A percentile compares a stretch with the other conserved stretches of the same genome.
Evolutionary conservation across 2,888 invertebrate genomes (phyloP).

Genomic region (Bombylius major): DNA sequence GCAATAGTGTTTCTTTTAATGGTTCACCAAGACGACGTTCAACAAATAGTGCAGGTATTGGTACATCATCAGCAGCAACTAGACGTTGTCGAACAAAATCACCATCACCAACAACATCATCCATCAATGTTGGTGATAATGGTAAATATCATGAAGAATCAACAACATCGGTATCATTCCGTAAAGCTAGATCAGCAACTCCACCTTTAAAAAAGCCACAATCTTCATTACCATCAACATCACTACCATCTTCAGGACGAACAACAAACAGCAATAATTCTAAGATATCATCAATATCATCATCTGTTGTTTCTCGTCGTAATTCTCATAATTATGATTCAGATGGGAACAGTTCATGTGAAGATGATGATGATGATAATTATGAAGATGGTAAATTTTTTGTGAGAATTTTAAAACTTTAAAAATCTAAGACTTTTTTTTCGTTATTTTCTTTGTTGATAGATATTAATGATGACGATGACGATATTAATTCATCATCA

Average conservation of each 20-base stretch:
- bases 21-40: neutral
- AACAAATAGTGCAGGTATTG: neutral
- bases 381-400: constrained; percentile 23
- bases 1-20: neutral
- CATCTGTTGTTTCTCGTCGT: neutral
- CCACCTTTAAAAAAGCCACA: constrained; percentile 6
- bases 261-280: neutral
- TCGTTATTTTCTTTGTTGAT: neutral
- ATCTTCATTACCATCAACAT: neutral
- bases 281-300: neutral
- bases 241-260: neutral
- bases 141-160: constrained; percentile 8
- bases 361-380: constrained; percentile 21
- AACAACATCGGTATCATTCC: neutral
- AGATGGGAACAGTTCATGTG: neutral
- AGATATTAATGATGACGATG: constrained; percentile 1
- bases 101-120: constrained; percentile 10
- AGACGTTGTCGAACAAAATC: constrained; percentile 16
- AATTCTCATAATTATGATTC: neutral
- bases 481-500: constrained; percentile 3
- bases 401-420: no score
- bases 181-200: constrained; percentile 15
- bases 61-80: neutral
- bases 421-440: neutral
- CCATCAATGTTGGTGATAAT: constrained; percentile 5